Evolutionary conservation across 2,113 vertebrate species (phyloP).

Genomic region (Oreochromis niloticus): DNA sequence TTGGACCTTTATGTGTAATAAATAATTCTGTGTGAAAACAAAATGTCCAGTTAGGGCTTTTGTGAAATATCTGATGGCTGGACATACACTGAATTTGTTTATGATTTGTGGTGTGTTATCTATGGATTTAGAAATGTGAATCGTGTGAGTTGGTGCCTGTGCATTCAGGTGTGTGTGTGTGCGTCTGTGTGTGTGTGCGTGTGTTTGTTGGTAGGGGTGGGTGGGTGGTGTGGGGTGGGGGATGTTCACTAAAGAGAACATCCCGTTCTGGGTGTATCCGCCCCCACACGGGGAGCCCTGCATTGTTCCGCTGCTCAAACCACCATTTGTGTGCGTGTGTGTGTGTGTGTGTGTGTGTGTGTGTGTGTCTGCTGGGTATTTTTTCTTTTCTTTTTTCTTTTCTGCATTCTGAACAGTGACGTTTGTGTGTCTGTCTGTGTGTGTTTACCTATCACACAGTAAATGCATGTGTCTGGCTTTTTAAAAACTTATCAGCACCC

Average conservation of each 20-base stretch:
- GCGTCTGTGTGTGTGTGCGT: neutral
- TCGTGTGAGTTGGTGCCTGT: neutral
- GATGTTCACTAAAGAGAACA: constrained; percentile 32
- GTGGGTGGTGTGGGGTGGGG: neutral
- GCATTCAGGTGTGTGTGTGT: neutral
- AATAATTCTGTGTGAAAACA: neutral
- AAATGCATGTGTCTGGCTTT: neutral
- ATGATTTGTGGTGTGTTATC: neutral
- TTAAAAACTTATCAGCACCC: fast-evolving
- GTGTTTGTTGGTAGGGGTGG: neutral
- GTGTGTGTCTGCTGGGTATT: neutral
- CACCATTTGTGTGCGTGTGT: neutral
- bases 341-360: neutral
- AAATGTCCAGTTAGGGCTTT: neutral
- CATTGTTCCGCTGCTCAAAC: constrained; percentile 27
- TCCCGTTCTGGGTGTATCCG: constrained; percentile 39
- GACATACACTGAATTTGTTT: neutral
- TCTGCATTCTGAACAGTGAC: constrained; percentile 16
- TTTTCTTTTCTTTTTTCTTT: neutral
- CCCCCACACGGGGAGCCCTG: constrained; percentile 47
- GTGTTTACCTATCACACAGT: neutral
- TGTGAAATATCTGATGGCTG: neutral
- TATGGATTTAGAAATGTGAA: neutral
- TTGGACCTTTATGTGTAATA: neutral
- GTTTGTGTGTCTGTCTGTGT: neutral